phyloP scores from a whole-genome alignment of 2,888 invertebrate genomes.

The Hipparchia sbordonii region DNA sequence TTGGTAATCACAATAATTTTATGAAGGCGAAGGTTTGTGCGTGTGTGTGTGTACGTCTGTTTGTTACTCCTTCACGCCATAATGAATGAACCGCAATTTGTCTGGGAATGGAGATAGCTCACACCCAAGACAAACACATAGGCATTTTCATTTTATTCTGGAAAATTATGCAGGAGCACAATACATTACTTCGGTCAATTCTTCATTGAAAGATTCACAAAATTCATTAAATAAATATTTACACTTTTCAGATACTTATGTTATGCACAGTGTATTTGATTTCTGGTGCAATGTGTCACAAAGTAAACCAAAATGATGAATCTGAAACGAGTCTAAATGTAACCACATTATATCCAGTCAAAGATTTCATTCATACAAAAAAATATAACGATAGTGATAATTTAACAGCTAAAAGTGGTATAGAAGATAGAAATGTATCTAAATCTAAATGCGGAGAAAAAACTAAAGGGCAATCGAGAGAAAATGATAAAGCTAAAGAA shows the following conservation, averaged over 20 bases:
- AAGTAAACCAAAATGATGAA: conserved; percentile 1
- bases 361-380: background rate
- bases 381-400: background rate
- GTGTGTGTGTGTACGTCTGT: no score
- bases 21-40: no score
- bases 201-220: no score
- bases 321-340: background rate
- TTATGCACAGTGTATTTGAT: background rate
- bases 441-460: background rate
- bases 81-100: no score
- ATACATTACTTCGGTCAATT: background rate
- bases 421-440: background rate
- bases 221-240: background rate
- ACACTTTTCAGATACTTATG: conserved; percentile 6
- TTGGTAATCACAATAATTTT: no score
- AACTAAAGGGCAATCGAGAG: background rate
- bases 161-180: no score
- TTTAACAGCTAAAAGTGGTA: background rate
- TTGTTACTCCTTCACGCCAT: no score
- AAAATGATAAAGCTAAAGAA: background rate
- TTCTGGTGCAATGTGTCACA: background rate
- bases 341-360: conserved; percentile 8
- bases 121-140: no score
- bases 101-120: no score
- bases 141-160: no score